Base-by-base conservation (phyloP, 2,888 invertebrate genomes). In the Pyrochroa serraticornis region DNA sequence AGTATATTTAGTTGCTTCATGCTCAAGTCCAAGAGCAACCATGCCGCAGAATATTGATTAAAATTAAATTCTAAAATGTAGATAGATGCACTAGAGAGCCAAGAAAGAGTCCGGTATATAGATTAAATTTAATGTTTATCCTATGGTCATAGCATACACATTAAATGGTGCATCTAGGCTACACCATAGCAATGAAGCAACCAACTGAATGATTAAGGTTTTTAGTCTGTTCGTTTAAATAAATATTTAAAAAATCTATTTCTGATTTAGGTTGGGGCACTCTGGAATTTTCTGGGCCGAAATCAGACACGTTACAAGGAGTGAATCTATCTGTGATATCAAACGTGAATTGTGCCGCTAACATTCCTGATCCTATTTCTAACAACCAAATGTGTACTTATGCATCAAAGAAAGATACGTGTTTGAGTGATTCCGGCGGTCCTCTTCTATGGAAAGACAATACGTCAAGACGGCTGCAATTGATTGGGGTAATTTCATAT, bases 221-320 rank as follows among this genome's bases (percentile, higher is more conserved):
- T n/a, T n/a, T n/a, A n/a, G n/a, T n/a, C n/a, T n/a, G n/a, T 8
- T 10, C 38, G 8, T 33, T 33, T 33, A 7, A 33, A 33, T 33
- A 33, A n/a, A n/a, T n/a, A n/a, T n/a, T n/a, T n/a, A n/a, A n/a
- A n/a, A n/a, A n/a, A n/a, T n/a, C 13, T 3, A 13, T 12, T 13
- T 39, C 10, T 35, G 36, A 66, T 72, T 34, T 60, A 88, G 89
- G 89, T 43, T 88, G 88, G 87, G 88, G 88, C 7, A 81, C 82
- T 0, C 46, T 69, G 0, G 81, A 75, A 9, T 76, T 78, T 44
- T 84, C 83, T 0, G 87, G 84, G 0, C 77, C 80, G 0, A 72
- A 65, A 8, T 82, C 88, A 0, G 68, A 80, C 0, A 75, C 74
- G 0, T 79, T 87, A 0, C 79, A 77, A 63, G 82, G 85, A 71